phyloP scores from a whole-genome alignment of 2,888 invertebrate genomes.

The Papilio demoleus region DNA sequence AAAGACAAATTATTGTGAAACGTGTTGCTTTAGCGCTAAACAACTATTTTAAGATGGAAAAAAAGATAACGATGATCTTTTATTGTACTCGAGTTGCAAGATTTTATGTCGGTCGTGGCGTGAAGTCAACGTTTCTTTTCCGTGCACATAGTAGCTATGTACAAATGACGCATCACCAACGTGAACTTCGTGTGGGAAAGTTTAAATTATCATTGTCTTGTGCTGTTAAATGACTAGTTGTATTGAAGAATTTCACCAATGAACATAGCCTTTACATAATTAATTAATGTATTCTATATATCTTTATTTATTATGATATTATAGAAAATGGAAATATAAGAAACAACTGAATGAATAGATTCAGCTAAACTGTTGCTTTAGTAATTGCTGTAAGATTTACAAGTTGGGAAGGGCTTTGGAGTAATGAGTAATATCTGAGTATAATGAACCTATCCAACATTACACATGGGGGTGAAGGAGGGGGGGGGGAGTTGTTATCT shows the following conservation, averaged over 20 bases:
- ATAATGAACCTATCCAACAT: too few relatives aligned
- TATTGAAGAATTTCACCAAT: not conserved
- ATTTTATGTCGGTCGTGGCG: conserved; percentile 25
- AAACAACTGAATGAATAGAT: not conserved
- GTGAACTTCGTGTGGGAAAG: conserved; percentile 57
- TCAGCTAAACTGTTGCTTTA: not conserved
- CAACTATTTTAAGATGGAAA: not conserved
- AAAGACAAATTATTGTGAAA: conserved; percentile 62
- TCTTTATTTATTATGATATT: not conserved
- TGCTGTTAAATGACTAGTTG: conserved; percentile 13
- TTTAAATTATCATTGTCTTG: conserved; percentile 46
- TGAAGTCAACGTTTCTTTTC: conserved; percentile 59
- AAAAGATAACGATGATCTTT: not conserved
- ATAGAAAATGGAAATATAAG: not conserved
- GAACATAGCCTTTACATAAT: not conserved
- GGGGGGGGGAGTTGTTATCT: not conserved
- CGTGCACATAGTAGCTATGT: conserved; percentile 50
- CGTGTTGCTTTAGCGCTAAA: conserved; percentile 45
- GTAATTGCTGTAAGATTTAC: not conserved
- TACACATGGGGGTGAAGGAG: too few relatives aligned
- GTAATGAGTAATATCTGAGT: too few relatives aligned
- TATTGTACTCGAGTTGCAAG: not conserved
- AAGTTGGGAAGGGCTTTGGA: not conserved
- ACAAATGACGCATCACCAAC: conserved; percentile 71
- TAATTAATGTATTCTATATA: conserved; percentile 6